A percentile compares a stretch with the other conserved stretches of the same genome.
These are phyloP conservation scores for Furnarius figulus DNA, from an alignment of 2,113 vertebrate genomes.

Conservation along the genomic window DNA sequence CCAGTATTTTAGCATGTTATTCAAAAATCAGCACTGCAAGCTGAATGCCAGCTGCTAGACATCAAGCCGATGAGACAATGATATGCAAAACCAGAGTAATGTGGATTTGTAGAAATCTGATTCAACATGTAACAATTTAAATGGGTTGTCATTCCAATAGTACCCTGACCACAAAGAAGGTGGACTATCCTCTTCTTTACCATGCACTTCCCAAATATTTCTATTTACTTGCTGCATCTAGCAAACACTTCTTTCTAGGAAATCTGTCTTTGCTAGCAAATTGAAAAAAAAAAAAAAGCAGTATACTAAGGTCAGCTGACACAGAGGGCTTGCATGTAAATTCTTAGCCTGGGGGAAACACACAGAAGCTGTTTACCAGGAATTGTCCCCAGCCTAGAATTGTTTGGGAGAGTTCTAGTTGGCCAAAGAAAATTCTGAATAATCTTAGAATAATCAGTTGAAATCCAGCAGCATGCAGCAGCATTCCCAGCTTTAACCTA, in stretches of 20 bases:
- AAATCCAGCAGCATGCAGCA: background rate
- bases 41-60: background rate
- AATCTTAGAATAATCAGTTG: background rate
- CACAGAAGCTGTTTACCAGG: background rate
- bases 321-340: background rate
- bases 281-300: accelerated
- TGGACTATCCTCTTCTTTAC: background rate
- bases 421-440: background rate
- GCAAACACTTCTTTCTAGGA: background rate
- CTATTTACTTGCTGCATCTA: background rate
- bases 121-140: background rate
- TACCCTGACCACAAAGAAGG: background rate
- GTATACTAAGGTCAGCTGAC: background rate
- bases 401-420: background rate
- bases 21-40: background rate
- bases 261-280: background rate
- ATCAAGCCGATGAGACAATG: background rate
- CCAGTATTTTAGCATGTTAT: background rate
- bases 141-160: background rate
- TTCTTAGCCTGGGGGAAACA: background rate
- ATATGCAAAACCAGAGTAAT: background rate
- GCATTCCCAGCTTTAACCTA: background rate
- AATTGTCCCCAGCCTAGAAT: background rate
- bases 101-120: background rate
- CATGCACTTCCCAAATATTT: background rate